Evolutionary conservation across 2,888 invertebrate species (phyloP), one percentile per base, ranked within the genome.

Genomic region (Calliopum simillimum): DNA sequence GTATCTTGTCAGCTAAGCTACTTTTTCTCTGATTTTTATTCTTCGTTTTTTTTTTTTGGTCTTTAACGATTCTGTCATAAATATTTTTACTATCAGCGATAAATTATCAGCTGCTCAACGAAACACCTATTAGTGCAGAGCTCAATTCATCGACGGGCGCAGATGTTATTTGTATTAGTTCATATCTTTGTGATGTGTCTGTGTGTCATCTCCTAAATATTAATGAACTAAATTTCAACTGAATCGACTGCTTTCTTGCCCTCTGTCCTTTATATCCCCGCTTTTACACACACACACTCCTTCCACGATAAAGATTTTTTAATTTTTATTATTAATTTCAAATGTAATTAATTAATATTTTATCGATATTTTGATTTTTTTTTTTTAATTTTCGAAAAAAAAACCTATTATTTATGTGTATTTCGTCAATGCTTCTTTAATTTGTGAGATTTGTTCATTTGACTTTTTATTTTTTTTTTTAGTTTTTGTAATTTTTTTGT

Each of bases 331-430:
- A 49, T 53, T 62, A 46, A 55, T 58, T 64, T 67, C 56, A 23
- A 61, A 51, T 19, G 51, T 21, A 67, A 58, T 67, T 56, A 67
- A 67, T 67, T 67, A 67, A 56, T 67, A 58, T 67, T 67, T 67
- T 67, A 58, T 58, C 11, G 65, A 14, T 44, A 66, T 66, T 55
- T 66, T 55, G 55, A 66, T 66, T 4, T 33, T 25, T 56, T 56
- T 33, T 6, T 56, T 23, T 23, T 6, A 56, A 3, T 0, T 14
- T 46, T 56, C 8, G 11, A 33, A 25, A 56, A 12, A 56, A 21
- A 33, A 12, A 21, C 19, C 8, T 55, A n/a, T n/a, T 53, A 53
- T 64, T 51, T 64, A 25, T 49, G 41, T 53, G 13, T 12, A n/a
- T 33, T 23, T 53, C 49, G 19, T 12, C n/a, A 3, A 16, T 63